These are phyloP conservation scores for Eristalis arbustorum DNA, from an alignment of 2,888 invertebrate genomes.

Conservation along the genomic window DNA sequence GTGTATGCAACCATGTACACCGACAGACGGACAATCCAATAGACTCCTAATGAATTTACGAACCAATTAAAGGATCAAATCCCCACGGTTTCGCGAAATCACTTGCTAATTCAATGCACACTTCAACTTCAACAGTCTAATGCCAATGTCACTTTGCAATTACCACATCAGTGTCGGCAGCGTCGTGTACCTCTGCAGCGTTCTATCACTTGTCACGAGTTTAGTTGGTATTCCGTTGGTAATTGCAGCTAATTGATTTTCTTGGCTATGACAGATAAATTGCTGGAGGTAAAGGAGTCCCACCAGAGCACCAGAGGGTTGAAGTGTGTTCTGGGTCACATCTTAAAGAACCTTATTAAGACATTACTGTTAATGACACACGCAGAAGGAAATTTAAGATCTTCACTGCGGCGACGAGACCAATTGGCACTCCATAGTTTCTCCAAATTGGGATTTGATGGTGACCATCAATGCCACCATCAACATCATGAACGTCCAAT, in stretches of 20 bases:
- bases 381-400: conserved; percentile 31
- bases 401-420: neutral
- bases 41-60: neutral
- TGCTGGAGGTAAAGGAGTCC: conserved; percentile 15
- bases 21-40: neutral
- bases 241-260: conserved; percentile 64
- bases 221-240: conserved; percentile 62
- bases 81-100: conserved; percentile 8
- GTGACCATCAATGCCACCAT: conserved; percentile 49
- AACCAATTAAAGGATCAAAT: conserved; percentile 40
- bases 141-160: neutral
- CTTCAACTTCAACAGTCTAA: conserved; percentile 3
- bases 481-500: conserved; percentile 48
- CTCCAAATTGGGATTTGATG: conserved; percentile 40
- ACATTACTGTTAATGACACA: conserved; percentile 58
- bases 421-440: conserved; percentile 62
- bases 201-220: conserved; percentile 25
- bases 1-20: no score
- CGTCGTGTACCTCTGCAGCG: conserved; percentile 18
- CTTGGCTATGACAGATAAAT: conserved; percentile 60
- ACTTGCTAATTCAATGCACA: conserved; percentile 10
- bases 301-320: neutral
- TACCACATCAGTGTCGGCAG: neutral
- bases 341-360: conserved; percentile 42
- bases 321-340: neutral